These are phyloP conservation scores for Hippotragus niger DNA, from an alignment of 2,113 vertebrate species.

Conservation along the genomic window DNA sequence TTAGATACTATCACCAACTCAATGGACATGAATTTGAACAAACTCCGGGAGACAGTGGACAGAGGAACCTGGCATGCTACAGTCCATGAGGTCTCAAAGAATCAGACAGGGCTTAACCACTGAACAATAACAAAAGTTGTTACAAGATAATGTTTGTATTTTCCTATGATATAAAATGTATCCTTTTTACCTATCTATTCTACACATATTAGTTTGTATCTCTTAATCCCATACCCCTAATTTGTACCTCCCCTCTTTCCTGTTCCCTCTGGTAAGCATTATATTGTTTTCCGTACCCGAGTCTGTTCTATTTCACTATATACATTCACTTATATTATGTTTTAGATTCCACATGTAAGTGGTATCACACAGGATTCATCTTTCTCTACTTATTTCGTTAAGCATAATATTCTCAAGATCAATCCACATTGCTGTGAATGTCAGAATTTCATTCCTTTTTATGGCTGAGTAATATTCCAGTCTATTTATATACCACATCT, in stretches of 20 bases:
- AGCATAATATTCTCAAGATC: not conserved
- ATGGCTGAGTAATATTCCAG: not conserved
- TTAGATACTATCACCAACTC: not conserved
- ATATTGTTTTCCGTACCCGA: rapidly evolving
- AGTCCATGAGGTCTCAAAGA: not conserved
- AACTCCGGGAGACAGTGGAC: not conserved
- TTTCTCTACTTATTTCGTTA: not conserved
- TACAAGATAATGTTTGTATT: not conserved
- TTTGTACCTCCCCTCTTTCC: not conserved
- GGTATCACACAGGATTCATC: not conserved
- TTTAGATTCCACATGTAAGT: not conserved
- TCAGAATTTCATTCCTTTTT: not conserved
- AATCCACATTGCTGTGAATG: not conserved
- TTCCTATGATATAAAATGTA: not conserved
- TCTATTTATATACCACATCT: not conserved
- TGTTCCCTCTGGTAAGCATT: not conserved
- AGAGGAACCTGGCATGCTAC: not conserved
- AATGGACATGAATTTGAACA: not conserved
- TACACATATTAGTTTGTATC: not conserved
- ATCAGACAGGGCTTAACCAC: not conserved
- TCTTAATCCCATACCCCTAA: not conserved
- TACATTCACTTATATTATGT: not conserved
- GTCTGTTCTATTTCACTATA: not conserved
- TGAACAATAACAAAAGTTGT: not conserved
- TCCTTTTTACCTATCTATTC: not conserved